Evolutionary conservation across 2,113 vertebrate genomes (phyloP).

Genomic region (Lepidothrix coronata): DNA sequence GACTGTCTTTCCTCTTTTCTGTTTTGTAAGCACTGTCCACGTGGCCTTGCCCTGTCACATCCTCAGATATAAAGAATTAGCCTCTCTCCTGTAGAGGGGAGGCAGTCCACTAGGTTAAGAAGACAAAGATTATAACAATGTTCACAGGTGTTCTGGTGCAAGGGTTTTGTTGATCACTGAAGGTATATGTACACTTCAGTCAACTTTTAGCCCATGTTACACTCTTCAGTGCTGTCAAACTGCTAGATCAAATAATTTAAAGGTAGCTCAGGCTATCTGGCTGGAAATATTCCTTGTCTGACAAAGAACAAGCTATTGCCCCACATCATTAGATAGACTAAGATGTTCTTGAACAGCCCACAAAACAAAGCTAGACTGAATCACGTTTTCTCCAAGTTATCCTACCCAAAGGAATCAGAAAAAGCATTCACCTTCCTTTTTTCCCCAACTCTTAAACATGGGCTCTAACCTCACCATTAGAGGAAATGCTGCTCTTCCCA

Average conservation of each 20-base stretch:
- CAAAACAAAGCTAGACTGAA: not conserved
- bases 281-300: not conserved
- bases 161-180: not conserved
- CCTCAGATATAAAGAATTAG: constrained; percentile 31
- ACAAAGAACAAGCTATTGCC: not conserved
- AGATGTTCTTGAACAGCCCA: not conserved
- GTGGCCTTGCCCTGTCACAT: constrained; percentile 35
- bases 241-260: not conserved
- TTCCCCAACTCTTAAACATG: not conserved
- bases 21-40: constrained; percentile 55
- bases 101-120: not conserved
- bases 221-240: not conserved
- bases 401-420: not conserved
- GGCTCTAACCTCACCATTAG: not conserved
- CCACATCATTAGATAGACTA: not conserved
- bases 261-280: not conserved
- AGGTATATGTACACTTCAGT: not conserved
- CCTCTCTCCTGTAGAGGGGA: not conserved
- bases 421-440: not conserved
- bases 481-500: not conserved
- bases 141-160: not conserved
- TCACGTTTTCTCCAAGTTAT: not conserved
- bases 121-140: not conserved
- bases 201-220: not conserved
- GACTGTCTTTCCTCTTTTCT: constrained; percentile 36